These are phyloP conservation scores for Esox masquinongy DNA, from an alignment of 2,797 vertebrate genomes.

Conservation along the genomic window DNA sequence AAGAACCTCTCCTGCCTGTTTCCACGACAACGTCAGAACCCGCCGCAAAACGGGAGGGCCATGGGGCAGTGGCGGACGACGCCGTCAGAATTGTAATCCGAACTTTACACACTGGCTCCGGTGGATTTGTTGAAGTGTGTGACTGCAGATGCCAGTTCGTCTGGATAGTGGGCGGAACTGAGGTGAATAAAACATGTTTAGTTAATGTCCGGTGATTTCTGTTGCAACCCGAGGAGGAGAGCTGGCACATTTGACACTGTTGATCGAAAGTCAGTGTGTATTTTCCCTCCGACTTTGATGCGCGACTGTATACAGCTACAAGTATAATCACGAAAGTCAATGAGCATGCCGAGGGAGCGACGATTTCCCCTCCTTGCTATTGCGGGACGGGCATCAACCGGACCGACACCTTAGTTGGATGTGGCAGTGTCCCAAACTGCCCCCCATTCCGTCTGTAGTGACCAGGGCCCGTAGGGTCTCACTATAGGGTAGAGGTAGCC, in stretches of 20 bases:
- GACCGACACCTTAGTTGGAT: background rate
- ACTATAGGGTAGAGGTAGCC: background rate
- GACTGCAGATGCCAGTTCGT: too few relatives aligned
- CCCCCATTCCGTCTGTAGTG: background rate
- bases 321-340: constrained; percentile 18
- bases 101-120: too few relatives aligned
- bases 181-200: too few relatives aligned
- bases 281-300: too few relatives aligned
- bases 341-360: background rate
- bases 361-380: constrained; percentile 25
- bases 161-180: too few relatives aligned
- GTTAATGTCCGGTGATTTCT: too few relatives aligned
- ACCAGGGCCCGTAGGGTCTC: background rate
- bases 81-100: background rate
- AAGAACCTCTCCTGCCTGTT: constrained; percentile 31
- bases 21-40: constrained; percentile 29
- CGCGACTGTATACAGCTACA: background rate
- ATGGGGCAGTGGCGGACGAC: constrained; percentile 1
- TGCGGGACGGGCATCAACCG: background rate
- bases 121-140: too few relatives aligned
- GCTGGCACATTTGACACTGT: too few relatives aligned
- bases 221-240: too few relatives aligned
- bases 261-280: too few relatives aligned
- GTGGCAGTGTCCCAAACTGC: background rate
- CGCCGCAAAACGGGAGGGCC: constrained; percentile 2